phyloP scores from a whole-genome alignment of 1,140 invertebrate species.

The Bombus fervidus region DNA sequence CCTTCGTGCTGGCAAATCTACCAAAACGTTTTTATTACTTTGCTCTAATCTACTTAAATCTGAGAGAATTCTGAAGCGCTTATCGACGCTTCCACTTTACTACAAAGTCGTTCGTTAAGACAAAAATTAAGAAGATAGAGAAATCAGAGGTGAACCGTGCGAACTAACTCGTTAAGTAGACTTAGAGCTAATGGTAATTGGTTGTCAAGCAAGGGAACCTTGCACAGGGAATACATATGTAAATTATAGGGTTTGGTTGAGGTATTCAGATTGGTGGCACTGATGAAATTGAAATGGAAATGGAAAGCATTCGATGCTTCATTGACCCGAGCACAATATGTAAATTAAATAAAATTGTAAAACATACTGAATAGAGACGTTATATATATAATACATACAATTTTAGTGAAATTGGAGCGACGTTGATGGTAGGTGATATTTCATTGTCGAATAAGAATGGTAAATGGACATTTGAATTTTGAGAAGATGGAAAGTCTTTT shows the following conservation, averaged over 20 bases:
- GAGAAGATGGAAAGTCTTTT: neutral
- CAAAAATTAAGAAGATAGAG: neutral
- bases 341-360: neutral
- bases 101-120: neutral
- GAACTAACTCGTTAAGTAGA: neutral
- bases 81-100: neutral
- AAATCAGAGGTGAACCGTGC: neutral
- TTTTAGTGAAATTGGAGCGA: neutral
- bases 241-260: neutral
- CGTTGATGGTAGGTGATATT: neutral
- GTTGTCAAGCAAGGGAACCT: neutral
- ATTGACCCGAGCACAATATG: neutral
- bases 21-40: no score
- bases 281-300: neutral
- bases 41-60: neutral
- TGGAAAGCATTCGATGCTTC: neutral
- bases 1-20: no score
- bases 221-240: neutral
- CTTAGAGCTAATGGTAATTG: neutral
- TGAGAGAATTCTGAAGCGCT: no score
- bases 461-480: neutral
- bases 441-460: neutral
- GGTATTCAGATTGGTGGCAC: neutral
- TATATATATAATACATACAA: neutral
- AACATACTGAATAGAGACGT: neutral